Conservation (phyloP, 2,888 invertebrate genomes). For the Caenorhabditis auriculariae region DNA sequence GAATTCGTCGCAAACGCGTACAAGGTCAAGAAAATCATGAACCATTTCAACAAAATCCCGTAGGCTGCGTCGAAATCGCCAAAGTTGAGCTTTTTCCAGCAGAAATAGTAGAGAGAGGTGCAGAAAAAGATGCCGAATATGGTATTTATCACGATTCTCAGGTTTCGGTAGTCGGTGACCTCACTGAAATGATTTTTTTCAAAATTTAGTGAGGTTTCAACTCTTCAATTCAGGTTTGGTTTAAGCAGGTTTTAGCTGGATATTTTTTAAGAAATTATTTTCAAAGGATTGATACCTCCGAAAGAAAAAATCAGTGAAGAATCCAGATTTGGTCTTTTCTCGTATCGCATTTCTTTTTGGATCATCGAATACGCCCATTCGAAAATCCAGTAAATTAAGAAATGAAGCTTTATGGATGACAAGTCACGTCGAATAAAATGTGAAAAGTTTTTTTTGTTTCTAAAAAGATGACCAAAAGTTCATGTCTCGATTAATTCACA, state of each 20-base stretch:
- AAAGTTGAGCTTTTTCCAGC: constrained; percentile 57
- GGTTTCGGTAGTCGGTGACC: constrained; percentile 41
- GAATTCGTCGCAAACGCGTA: constrained; percentile 48
- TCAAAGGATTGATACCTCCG: constrained; percentile 17
- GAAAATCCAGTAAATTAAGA: too few species aligned
- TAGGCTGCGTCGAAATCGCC: constrained; percentile 43
- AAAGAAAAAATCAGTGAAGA: constrained; percentile 29
- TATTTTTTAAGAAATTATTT: too few species aligned
- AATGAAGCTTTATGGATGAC: too few species aligned
- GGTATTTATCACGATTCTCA: constrained; percentile 47
- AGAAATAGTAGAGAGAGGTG: constrained; percentile 43
- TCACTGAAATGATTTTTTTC: constrained; percentile 38
- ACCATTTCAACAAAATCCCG: constrained; percentile 36
- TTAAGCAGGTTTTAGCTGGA: too few species aligned
- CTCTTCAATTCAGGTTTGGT: neutral
- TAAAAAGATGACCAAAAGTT: too few species aligned
- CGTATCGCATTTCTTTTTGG: constrained; percentile 20
- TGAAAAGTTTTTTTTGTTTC: too few species aligned
- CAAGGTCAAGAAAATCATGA: constrained; percentile 41
- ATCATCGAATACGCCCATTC: constrained; percentile 35
- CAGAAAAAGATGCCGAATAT: constrained; percentile 47
- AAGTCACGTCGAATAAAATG: too few species aligned
- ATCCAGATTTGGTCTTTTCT: constrained; percentile 14
- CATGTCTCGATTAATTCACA: too few species aligned
- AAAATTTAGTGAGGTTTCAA: neutral